Base-by-base conservation (phyloP, 2,888 invertebrate genomes). In the Priocnemis perturbator region DNA sequence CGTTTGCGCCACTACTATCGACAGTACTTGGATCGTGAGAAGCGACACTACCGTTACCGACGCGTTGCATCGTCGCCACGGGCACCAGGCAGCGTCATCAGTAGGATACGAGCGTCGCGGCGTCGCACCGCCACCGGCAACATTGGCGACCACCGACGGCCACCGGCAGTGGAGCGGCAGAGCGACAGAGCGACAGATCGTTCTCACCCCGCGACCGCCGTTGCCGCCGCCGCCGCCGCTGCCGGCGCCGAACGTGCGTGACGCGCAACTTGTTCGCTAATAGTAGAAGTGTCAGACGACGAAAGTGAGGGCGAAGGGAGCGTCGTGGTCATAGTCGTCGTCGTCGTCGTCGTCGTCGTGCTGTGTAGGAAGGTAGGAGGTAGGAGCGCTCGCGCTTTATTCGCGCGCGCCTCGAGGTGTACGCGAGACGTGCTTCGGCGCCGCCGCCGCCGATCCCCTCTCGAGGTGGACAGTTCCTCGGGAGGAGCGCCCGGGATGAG, bases 41-140 rank as follows among this genome's bases (percentile, higher is more conserved):
- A 37, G 4, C 14, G 66, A 74, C 71, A 47, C 74, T 74, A 56
- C 64, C 78, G 63, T 64, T 52, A 61, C 70, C n/a, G n/a, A n/a
- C n/a, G n/a, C n/a, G n/a, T n/a, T n/a, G n/a, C n/a, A 21, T 14
- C 48, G 26, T 17, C 61, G 23, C 61, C 9, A n/a, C 15, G 17
- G 15, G 50, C 26, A 47, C 30, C 37, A n/a, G 37, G 37, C 37
- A 37, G 4, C 14, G 37, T 11, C 50, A 30, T n/a, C 55, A n/a
- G 30, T 23, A 23, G n/a, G n/a, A n/a, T 52, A 20, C 52, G 52
- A 52, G 14, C 52, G 53, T 23, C 15, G 53, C 3, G 21, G 53
- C 20, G 23, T 23, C 55, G 55, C 26, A 26, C 26, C 26, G 26
- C 26, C 26, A 26, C 26, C 26, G 26, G 5, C 26, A 26, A 26